phyloP scores from a whole-genome alignment of 35 echinoderm and acorn worm genomes.

The Amphiura filiformis region DNA sequence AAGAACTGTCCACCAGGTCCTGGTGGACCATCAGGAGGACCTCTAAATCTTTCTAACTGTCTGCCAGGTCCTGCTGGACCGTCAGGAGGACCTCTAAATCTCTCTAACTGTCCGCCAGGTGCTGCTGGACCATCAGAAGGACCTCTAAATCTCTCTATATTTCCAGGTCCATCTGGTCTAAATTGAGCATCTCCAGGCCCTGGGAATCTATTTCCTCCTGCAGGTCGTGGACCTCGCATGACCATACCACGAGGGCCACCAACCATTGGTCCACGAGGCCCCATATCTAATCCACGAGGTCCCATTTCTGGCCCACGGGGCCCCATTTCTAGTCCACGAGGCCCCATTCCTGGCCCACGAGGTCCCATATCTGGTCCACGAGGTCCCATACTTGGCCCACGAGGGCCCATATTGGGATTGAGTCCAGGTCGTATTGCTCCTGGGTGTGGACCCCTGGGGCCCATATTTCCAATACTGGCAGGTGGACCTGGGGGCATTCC shows the following conservation, averaged over 20 bases:
- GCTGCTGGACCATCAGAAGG: not conserved
- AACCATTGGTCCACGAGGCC: not conserved
- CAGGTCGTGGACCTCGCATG: not conserved
- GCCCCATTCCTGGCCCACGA: not conserved
- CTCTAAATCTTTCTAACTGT: too few species aligned
- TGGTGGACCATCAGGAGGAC: not conserved
- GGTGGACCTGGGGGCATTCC: not conserved
- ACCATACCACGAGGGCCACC: not conserved
- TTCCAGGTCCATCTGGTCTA: not conserved
- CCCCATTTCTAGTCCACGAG: not conserved
- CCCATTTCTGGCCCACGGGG: not conserved
- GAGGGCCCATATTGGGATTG: not conserved
- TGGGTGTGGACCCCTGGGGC: not conserved
- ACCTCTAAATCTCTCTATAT: not conserved
- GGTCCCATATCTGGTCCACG: not conserved
- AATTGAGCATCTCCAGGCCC: not conserved
- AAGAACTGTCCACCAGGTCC: not conserved
- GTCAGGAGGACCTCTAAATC: too few species aligned
- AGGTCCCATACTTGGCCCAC: not conserved
- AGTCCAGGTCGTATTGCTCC: not conserved
- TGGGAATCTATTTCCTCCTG: not conserved
- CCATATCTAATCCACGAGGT: not conserved
- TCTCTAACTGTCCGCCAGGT: not conserved
- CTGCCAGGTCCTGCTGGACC: too few species aligned
- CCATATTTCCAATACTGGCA: not conserved